Evolutionary conservation across 2,888 invertebrate species (phyloP), one percentile per base, ranked within the genome.

Genomic region (Laothoe populi): DNA sequence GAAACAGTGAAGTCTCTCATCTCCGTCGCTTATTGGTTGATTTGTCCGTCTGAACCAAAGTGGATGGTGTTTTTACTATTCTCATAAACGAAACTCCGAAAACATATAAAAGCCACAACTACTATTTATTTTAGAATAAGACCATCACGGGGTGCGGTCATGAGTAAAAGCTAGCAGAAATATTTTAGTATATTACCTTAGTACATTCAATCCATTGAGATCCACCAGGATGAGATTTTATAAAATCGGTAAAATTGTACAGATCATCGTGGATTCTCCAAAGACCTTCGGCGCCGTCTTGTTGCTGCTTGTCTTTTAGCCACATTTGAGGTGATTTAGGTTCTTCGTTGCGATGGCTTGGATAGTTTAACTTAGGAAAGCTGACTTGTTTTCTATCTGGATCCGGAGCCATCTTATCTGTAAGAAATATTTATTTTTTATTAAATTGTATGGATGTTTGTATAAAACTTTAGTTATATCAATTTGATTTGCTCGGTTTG

Each of bases 191-290:
- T 26, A 10, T 44, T 78, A 95, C 97, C 93, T 95, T 95, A 0
- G 96, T 95, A 60, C 94, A 82, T 53, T 82, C 79, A 44, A 98
- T 79, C 97, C 97, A 98, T 72, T 96, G 95, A 0, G 92, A 69
- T 0, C 99, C 98, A 10, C 98, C 98, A 1, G 99, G 99, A 91
- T 99, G 99, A 26, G 88, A 87, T 0, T 94, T 83, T 1, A 96
- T 91, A 78, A 98, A 99, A 5, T 94, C 93, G 0, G 95, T 95
- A 49, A 99, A 93, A 85, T 99, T 98, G 83, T 99, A 99, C 0
- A 99, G 88, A 10, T 88, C 87, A 79, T 97, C 94, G 63, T 96
- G 93, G 40, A 97, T 94, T 64, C 97, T 93, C 97, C 97, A 98
- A 0, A 97, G 84, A 8, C 94, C 95, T 82, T 96, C 96, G 0